A percentile compares a stretch with the other conserved stretches of the same genome.
These are phyloP conservation scores for Isichthys henryi DNA, from an alignment of 2,113 vertebrate genomes.

Conservation along the genomic window DNA sequence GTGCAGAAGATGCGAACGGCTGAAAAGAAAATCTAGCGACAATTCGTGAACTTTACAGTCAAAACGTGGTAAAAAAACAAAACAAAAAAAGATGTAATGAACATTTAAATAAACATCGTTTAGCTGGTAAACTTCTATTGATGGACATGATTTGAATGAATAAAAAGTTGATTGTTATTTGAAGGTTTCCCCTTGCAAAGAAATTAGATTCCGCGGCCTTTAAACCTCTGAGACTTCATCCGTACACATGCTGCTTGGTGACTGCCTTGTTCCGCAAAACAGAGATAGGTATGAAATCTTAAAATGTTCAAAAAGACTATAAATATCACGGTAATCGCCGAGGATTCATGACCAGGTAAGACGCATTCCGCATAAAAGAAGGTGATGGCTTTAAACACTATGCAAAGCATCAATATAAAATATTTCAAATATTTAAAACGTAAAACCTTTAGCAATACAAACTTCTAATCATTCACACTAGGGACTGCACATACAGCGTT, in stretches of 20 bases:
- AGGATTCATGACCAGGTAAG: background rate
- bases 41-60: background rate
- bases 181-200: background rate
- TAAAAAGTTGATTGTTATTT: background rate
- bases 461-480: background rate
- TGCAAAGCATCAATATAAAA: background rate
- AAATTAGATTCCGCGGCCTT: background rate
- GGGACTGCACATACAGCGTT: background rate
- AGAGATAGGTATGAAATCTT: background rate
- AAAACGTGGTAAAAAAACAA: background rate
- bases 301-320: background rate
- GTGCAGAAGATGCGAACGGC: background rate
- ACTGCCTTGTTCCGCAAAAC: background rate
- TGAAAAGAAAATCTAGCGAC: background rate
- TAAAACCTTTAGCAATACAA: background rate
- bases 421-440: background rate
- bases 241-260: background rate
- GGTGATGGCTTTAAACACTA: background rate
- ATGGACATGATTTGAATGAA: background rate
- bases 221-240: background rate
- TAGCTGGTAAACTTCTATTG: background rate
- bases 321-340: background rate
- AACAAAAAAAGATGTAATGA: background rate
- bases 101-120: background rate
- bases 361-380: background rate